Percentiles rank a stretch among this genome's conserved stretches.
These are phyloP conservation scores for Muscidifurax raptorellus DNA, from an alignment of 1,140 invertebrate genomes.

Conservation along the genomic window DNA sequence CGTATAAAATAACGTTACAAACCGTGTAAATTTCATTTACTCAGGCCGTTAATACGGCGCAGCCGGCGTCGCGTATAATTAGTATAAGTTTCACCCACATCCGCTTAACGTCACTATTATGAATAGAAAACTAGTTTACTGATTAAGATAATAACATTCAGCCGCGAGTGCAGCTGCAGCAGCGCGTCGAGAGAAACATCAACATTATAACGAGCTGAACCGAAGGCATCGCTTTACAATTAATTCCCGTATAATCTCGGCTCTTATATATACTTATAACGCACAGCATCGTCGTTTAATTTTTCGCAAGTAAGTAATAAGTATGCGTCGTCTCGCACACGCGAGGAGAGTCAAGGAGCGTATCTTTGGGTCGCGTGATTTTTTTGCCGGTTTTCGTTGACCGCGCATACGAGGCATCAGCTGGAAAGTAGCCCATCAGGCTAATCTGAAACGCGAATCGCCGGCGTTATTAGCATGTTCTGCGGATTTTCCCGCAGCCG, in stretches of 20 bases:
- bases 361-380: background rate
- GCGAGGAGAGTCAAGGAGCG: background rate
- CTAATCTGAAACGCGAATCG: background rate
- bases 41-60: background rate
- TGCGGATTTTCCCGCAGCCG: background rate
- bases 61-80: background rate
- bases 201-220: background rate
- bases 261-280: background rate
- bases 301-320: background rate
- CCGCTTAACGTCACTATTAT: background rate
- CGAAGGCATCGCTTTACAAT: background rate
- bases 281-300: background rate
- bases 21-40: background rate
- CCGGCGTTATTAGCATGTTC: background rate
- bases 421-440: background rate
- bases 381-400: background rate
- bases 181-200: background rate
- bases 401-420: background rate
- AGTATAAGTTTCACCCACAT: background rate
- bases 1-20: background rate
- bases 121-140: background rate
- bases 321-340: background rate
- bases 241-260: background rate
- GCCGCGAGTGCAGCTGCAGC: too few species aligned
- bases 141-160: background rate